Conservation (phyloP, 2,888 invertebrate species). For the Apocheima hispidaria region DNA sequence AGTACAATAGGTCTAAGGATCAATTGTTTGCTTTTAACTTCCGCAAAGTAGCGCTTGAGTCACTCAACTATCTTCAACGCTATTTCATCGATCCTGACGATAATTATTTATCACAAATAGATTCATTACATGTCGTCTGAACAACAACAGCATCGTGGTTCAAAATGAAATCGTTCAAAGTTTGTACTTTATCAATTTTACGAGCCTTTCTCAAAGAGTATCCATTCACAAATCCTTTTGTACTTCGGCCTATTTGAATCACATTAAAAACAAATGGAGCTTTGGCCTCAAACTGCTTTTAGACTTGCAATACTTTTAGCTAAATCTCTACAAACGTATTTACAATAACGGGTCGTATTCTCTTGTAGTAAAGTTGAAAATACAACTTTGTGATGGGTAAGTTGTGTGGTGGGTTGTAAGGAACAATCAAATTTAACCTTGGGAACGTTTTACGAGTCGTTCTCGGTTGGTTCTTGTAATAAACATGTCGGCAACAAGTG, state of each 20-base stretch:
- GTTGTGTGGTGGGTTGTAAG: conserved; percentile 44
- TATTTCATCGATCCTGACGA: no score
- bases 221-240: conserved; percentile 65
- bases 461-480: conserved; percentile 65
- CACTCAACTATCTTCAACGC: no score
- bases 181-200: conserved; percentile 30
- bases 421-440: conserved; percentile 80
- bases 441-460: conserved; percentile 70
- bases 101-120: neutral
- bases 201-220: conserved; percentile 49
- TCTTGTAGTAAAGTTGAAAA: conserved; percentile 10
- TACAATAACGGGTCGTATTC: neutral
- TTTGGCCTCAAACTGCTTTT: conserved; percentile 73
- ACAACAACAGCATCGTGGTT: neutral
- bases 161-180: conserved; percentile 1
- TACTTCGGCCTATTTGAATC: conserved; percentile 72
- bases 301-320: conserved; percentile 49
- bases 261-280: conserved; percentile 67
- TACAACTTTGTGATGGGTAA: neutral
- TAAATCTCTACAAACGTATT: neutral
- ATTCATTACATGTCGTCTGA: neutral
- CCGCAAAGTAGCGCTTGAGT: no score
- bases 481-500: conserved; percentile 77
- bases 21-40: no score
- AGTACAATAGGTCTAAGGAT: no score